Conservation (phyloP, 1,140 invertebrate genomes). For the Drosophila sucinea region DNA sequence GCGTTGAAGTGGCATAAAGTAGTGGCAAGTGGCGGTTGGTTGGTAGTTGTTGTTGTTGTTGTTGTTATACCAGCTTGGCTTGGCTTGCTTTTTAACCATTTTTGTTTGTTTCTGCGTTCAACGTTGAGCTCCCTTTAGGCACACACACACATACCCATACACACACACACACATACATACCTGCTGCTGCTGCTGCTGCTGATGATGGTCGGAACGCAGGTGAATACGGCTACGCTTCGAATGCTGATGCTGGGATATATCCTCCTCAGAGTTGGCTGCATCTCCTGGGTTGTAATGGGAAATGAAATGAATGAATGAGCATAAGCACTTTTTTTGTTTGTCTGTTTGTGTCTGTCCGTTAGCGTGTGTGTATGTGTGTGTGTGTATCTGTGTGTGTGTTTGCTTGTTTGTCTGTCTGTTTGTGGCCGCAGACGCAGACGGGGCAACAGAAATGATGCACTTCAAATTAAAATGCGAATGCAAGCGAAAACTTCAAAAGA, state of each 20-base stretch:
- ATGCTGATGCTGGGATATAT: conserved; percentile 27
- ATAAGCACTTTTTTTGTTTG: conserved; percentile 79
- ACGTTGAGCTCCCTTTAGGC: conserved; percentile 47
- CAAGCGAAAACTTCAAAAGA: conserved; percentile 81
- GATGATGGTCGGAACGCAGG: conserved; percentile 9
- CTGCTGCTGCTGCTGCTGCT: background rate
- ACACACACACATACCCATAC: conserved; percentile 7
- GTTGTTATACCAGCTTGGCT: conserved; percentile 23
- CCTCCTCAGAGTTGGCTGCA: conserved; percentile 2
- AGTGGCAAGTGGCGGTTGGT: conserved; percentile 71
- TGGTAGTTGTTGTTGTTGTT: conserved; percentile 38
- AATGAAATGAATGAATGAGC: conserved; percentile 82
- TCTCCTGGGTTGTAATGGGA: conserved; percentile 70
- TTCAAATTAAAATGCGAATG: conserved; percentile 81
- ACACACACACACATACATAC: background rate
- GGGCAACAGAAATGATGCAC: conserved; percentile 72
- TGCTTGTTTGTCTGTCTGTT: conserved; percentile 42
- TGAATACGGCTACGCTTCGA: conserved; percentile 38
- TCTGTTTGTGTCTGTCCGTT: conserved; percentile 34
- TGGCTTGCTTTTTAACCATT: conserved; percentile 79
- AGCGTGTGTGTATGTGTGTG: conserved; percentile 38
- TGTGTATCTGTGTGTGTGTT: conserved; percentile 10
- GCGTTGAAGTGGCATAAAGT: conserved; percentile 81
- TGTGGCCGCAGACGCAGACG: conserved; percentile 65
- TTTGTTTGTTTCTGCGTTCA: conserved; percentile 66